These are phyloP conservation scores for Daubentonia madagascariensis DNA, from an alignment of 2,113 vertebrate genomes.

Conservation along the genomic window DNA sequence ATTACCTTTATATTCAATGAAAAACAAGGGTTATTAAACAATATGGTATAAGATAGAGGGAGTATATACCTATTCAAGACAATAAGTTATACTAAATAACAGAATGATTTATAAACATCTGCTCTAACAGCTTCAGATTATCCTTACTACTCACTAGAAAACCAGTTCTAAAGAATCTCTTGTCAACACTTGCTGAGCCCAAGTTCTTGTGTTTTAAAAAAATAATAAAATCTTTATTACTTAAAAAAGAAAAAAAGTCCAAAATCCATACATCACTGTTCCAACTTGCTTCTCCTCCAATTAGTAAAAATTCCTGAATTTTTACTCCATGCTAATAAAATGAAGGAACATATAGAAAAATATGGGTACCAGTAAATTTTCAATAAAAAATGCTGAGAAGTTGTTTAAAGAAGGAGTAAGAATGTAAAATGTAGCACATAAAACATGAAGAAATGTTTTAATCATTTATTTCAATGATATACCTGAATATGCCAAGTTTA, in stretches of 20 bases:
- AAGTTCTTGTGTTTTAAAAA: background rate
- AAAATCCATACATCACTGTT: background rate
- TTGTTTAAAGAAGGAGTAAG: background rate
- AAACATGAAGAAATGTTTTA: conserved; percentile 52
- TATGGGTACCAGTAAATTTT: conserved; percentile 10
- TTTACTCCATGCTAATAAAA: conserved; percentile 7
- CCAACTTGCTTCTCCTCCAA: background rate
- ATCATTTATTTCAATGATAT: conserved; percentile 6
- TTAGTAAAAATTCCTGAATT: background rate
- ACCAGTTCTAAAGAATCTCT: background rate
- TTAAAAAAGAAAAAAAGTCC: background rate
- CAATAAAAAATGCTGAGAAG: background rate
- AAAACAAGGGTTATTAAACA: background rate
- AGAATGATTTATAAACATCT: background rate
- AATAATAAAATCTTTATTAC: background rate
- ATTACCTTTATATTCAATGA: background rate
- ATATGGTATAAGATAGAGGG: background rate
- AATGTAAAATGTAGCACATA: conserved; percentile 19
- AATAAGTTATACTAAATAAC: background rate
- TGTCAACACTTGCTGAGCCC: background rate
- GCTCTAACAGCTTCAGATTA: background rate
- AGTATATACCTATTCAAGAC: background rate
- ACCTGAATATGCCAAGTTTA: background rate
- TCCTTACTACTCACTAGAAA: background rate
- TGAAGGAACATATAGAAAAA: conserved; percentile 4